Evolutionary conservation across 2,113 vertebrate species (phyloP).

Genomic region (Rhineura floridana): DNA sequence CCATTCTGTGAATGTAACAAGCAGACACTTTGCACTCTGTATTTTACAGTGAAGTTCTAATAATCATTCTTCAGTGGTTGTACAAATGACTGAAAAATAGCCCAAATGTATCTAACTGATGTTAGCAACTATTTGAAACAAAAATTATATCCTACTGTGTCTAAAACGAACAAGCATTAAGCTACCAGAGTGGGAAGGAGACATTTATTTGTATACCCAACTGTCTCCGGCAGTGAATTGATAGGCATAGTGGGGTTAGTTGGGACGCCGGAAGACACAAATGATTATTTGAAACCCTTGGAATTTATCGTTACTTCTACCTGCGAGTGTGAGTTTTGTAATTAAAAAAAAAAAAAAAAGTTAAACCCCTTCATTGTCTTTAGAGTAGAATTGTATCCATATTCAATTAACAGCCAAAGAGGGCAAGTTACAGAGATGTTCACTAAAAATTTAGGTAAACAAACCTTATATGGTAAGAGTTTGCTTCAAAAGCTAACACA

Average conservation of each 20-base stretch:
- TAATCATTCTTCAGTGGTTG: neutral
- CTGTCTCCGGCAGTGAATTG: conserved; percentile 9
- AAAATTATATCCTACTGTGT: neutral
- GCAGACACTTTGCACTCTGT: neutral
- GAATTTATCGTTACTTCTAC: neutral
- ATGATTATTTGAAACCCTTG: neutral
- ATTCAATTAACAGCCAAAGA: neutral
- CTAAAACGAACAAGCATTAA: neutral
- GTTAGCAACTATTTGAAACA: neutral
- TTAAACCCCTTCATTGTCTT: neutral
- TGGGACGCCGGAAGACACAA: conserved; percentile 1
- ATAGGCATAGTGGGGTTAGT: neutral
- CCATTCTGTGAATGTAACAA: neutral
- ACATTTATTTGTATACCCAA: neutral
- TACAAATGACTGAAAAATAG: conserved; percentile 2
- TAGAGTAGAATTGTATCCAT: neutral
- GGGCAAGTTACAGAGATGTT: neutral
- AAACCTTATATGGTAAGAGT: neutral
- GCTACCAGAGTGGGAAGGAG: neutral
- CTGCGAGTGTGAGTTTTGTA: neutral
- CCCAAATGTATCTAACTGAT: neutral
- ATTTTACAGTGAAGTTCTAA: neutral
- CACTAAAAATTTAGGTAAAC: neutral
- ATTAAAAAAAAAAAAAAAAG: neutral
- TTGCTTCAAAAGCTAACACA: neutral